Conservation (phyloP, 2,888 invertebrate species). For the Drosophila vallismaia region DNA sequence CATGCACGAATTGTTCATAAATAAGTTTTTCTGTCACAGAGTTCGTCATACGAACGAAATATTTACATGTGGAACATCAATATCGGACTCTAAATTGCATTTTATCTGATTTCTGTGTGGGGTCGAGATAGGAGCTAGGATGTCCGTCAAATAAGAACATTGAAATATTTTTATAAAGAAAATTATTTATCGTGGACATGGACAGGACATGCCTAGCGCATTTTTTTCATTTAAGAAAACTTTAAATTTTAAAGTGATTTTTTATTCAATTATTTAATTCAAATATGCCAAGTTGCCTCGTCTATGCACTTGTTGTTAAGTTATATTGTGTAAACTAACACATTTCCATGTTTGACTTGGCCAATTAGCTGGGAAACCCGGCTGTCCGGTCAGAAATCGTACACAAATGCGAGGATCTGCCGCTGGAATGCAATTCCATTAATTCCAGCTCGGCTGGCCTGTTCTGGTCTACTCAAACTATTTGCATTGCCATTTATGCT, state of each 20-base stretch:
- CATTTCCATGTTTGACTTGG: constrained; percentile 5
- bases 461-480: constrained; percentile 27
- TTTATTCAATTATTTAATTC: not conserved
- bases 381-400: constrained; percentile 2
- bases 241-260: not conserved
- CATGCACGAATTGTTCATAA: constrained; percentile 36
- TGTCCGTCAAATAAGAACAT: not conserved
- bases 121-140: not conserved
- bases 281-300: not conserved
- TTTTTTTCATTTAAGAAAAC: no score
- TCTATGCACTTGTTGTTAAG: not conserved
- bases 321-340: not conserved
- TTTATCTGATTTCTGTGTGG: constrained; percentile 4
- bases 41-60: constrained; percentile 3
- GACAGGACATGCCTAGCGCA: no score
- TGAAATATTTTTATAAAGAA: not conserved
- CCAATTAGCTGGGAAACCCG: constrained; percentile 10
- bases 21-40: constrained; percentile 20
- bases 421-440: constrained; percentile 42
- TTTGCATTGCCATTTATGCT: constrained; percentile 38
- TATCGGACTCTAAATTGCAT: constrained; percentile 18
- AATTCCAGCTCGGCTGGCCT: constrained; percentile 23
- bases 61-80: constrained; percentile 19
- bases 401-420: constrained; percentile 20
- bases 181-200: not conserved